These are phyloP conservation scores for Lithobates pipiens DNA, from an alignment of 2,797 vertebrate genomes.

Conservation along the genomic window DNA sequence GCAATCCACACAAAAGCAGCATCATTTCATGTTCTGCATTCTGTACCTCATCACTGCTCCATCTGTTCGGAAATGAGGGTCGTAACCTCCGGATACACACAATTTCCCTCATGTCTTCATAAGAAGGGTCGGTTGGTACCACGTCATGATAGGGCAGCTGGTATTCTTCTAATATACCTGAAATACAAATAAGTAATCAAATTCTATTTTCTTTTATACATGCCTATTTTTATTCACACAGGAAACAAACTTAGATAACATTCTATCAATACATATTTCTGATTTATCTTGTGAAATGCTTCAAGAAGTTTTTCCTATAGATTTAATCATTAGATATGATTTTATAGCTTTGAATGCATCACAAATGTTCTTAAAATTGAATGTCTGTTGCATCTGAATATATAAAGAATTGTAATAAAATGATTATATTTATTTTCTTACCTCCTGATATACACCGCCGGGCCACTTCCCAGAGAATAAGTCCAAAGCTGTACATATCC, in stretches of 20 bases:
- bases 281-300: not conserved
- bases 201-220: conserved; percentile 6
- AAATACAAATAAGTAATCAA: conserved; percentile 49
- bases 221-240: not conserved
- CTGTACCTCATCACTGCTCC: conserved; percentile 92
- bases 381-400: not conserved
- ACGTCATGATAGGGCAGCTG: conserved; percentile 94
- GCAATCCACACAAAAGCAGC: conserved; percentile 3
- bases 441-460: conserved; percentile 93
- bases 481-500: conserved; percentile 98
- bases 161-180: conserved; percentile 95
- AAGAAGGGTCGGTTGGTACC: conserved; percentile 91
- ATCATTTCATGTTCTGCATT: conserved; percentile 1
- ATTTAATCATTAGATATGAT: conserved; percentile 34
- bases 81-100: conserved; percentile 92
- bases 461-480: conserved; percentile 95
- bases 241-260: not conserved
- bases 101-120: conserved; percentile 94
- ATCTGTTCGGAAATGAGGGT: conserved; percentile 92
- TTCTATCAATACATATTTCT: conserved; percentile 2
- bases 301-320: not conserved
- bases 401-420: conserved; percentile 3
- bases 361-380: not conserved
- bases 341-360: conserved; percentile 4
- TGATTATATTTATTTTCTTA: conserved; percentile 67